Evolutionary conservation across 1,140 invertebrate genomes (phyloP).

Genomic region (Diorhabda sublineata): DNA sequence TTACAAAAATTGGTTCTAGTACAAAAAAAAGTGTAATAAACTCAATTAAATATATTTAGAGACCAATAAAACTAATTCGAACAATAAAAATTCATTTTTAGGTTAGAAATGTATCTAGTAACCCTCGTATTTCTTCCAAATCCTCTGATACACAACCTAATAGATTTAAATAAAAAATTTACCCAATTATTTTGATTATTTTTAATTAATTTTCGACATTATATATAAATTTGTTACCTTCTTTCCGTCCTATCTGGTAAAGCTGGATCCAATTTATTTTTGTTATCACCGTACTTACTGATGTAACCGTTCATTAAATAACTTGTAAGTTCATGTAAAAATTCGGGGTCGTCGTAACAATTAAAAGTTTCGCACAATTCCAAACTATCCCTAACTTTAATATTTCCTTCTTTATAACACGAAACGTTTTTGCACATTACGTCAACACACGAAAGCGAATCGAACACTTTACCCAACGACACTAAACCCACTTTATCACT

Average conservation of each 20-base stretch:
- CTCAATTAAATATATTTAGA: no score
- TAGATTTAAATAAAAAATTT: no score
- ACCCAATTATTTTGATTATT: no score
- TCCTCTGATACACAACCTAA: no score
- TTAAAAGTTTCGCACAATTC: conserved; percentile 29
- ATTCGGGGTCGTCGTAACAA: conserved; percentile 13
- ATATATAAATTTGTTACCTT: conserved; percentile 21
- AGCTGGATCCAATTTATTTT: conserved; percentile 27
- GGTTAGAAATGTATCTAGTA: no score
- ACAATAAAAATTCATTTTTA: no score
- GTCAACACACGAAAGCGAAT: conserved; percentile 33
- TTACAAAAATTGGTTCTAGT: no score
- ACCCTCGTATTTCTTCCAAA: no score
- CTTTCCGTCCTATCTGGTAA: conserved; percentile 28
- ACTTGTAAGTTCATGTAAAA: conserved; percentile 32
- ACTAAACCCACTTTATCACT: conserved; percentile 24
- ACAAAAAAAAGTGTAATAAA: no score
- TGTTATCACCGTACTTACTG: conserved; percentile 20
- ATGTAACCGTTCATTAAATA: conserved; percentile 29
- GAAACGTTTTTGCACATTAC: conserved; percentile 23
- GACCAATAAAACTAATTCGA: no score
- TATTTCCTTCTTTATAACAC: conserved; percentile 21
- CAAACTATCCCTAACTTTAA: conserved; percentile 33
- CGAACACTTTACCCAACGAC: conserved; percentile 24
- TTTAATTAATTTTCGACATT: no score